Conservation (phyloP, 2,888 invertebrate genomes). For the Diploptera punctata region DNA sequence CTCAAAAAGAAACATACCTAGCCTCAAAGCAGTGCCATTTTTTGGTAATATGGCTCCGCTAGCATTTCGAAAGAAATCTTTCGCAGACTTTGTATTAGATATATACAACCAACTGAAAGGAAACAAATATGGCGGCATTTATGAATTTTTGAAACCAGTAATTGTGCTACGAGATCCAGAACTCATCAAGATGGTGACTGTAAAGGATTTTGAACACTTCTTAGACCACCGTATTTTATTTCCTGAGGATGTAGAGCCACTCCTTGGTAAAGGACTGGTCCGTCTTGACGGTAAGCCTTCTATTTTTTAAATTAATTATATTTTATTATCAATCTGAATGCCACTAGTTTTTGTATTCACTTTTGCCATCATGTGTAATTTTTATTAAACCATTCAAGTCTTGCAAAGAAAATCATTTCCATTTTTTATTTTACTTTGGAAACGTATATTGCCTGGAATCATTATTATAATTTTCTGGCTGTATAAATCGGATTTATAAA, state of each 20-base stretch:
- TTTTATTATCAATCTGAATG: no score
- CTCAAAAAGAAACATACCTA: slow-evolving; percentile 11
- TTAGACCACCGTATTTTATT: slow-evolving; percentile 14
- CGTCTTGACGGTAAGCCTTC: slow-evolving; percentile 6
- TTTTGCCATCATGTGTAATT: no score
- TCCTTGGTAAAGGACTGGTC: slow-evolving; percentile 1
- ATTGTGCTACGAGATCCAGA: slow-evolving; percentile 33
- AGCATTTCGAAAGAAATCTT: slow-evolving; percentile 48
- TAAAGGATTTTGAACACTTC: slow-evolving; percentile 40
- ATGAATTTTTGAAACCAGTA: neutral
- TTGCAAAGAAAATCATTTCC: no score
- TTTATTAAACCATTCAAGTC: no score
- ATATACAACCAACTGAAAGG: slow-evolving; percentile 14
- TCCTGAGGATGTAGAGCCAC: slow-evolving; percentile 8
- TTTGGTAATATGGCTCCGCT: slow-evolving; percentile 55
- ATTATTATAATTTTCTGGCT: no score
- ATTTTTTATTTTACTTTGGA: no score
- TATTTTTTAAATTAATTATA: no score
- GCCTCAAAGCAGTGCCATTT: slow-evolving; percentile 50
- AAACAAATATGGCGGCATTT: slow-evolving; percentile 7
- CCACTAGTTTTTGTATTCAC: no score
- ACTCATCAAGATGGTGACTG: slow-evolving; percentile 36
- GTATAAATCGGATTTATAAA: no score
- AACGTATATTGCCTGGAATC: no score
- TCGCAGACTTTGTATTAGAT: neutral